These are phyloP conservation scores for Pomacea canaliculata DNA, from an alignment of 2,888 invertebrate genomes.

Conservation along the genomic window DNA sequence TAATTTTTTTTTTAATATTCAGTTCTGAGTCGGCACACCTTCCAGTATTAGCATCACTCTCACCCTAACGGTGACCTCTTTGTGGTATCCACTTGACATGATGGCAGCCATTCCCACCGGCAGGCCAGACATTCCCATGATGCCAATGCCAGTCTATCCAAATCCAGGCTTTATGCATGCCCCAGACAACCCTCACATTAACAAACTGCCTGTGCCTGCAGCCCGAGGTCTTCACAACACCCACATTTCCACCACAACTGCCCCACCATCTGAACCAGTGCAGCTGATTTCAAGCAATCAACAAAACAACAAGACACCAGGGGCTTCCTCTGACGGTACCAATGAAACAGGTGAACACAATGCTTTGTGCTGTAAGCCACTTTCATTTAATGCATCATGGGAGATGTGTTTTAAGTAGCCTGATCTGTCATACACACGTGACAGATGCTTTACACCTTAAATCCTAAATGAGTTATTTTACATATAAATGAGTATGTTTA, in stretches of 20 bases:
- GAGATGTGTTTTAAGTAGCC: too few species aligned
- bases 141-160: slow-evolving; percentile 12
- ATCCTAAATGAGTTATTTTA: too few species aligned
- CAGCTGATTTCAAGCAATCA: slow-evolving; percentile 1
- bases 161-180: slow-evolving; percentile 2
- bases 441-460: too few species aligned
- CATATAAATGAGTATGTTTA: too few species aligned
- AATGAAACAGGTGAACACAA: neutral
- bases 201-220: neutral
- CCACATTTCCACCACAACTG: neutral
- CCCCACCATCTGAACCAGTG: slow-evolving; percentile 4
- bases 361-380: too few species aligned
- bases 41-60: too few species aligned
- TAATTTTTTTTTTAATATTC: too few species aligned
- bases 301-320: neutral
- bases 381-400: too few species aligned
- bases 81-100: neutral
- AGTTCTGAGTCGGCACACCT: too few species aligned
- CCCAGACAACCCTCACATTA: neutral
- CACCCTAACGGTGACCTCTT: neutral
- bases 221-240: slow-evolving; percentile 2
- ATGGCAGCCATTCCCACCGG: neutral
- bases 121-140: slow-evolving; percentile 24
- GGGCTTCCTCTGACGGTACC: neutral
- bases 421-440: too few species aligned